Evolutionary conservation across 2,888 invertebrate species (phyloP), one percentile per base, ranked within the genome.

Genomic region (Lithodes maja): DNA sequence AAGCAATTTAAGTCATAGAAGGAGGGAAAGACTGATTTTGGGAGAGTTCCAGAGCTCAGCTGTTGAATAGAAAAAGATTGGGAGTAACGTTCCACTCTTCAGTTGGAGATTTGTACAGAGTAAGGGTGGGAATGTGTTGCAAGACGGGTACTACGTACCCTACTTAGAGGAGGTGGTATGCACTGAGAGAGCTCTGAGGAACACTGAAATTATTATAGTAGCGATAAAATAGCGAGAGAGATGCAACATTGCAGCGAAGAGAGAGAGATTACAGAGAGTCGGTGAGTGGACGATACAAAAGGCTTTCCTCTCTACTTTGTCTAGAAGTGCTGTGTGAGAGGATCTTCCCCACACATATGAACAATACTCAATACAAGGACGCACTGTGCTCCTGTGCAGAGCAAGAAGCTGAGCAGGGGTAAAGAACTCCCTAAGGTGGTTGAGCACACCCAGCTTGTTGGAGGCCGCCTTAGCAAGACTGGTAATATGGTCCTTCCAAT

Each of bases 281-380:
- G 5, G 74, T 74, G 15, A n/a, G 74, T 15, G 74, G 74, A 74
- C 12, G 74, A 74, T 7, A 74, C 33, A n/a, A 74, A 74, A 74
- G n/a, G 74, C 74, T n/a, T 74, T 17, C n/a, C 12, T 15, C 74
- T 17, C n/a, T n/a, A 74, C 74, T n/a, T n/a, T 74, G n/a, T 74
- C n/a, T 5, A 74, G 74, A 74, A 74, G 74, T 15, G 12, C 74
- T 74, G 74, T 15, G 74, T 74, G 7, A 74, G 74, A 5, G 15
- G 7, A 74, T 3, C 74, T 1, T 74, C 74, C 74, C 74, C 74
- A 74, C 33, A 74, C 74, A n/a, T 74, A n/a, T 15, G 74, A 74
- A n/a, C n/a, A 15, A n/a, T 74, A 74, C 74, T n/a, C n/a, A 15
- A 17, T n/a, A 74, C 74, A n/a, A 5, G 74, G 74, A n/a, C 74